Evolutionary conservation across 2,797 vertebrate genomes (phyloP).

Genomic region (Lutjanus campechanus): DNA sequence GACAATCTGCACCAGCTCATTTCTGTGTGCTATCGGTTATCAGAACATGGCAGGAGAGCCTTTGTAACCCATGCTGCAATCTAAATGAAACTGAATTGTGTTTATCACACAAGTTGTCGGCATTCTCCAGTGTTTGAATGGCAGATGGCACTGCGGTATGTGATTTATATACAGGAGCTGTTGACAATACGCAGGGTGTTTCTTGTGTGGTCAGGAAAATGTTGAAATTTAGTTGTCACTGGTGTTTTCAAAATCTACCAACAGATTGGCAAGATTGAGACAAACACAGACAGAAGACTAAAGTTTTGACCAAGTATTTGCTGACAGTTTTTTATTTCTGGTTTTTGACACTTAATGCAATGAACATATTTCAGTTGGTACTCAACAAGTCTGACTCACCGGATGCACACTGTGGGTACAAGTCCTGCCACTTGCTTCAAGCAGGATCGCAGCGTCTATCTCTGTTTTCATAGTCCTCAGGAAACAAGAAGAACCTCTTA

Average conservation of each 20-base stretch:
- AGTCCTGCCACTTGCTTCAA: too few relatives aligned
- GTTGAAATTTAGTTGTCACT: background rate
- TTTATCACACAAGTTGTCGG: constrained; percentile 9
- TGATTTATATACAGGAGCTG: constrained; percentile 7
- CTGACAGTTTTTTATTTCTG: too few relatives aligned
- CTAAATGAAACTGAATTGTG: constrained; percentile 28
- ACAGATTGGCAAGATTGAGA: background rate
- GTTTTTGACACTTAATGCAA: too few relatives aligned
- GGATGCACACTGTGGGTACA: too few relatives aligned
- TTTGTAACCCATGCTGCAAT: constrained; percentile 13
- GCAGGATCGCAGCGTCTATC: too few relatives aligned
- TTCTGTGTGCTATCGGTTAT: constrained; percentile 17
- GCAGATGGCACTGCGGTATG: background rate
- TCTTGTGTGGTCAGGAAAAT: background rate
- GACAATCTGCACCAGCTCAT: constrained; percentile 12
- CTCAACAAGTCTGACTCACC: too few relatives aligned
- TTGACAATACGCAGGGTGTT: background rate
- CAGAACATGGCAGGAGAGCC: constrained; percentile 21
- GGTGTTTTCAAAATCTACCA: background rate
- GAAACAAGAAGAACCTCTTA: too few relatives aligned
- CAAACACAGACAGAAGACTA: background rate
- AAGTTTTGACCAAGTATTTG: background rate
- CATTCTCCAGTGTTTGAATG: constrained; percentile 8
- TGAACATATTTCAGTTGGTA: too few relatives aligned
- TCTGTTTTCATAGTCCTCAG: too few relatives aligned